Percentiles rank a stretch among this genome's conserved stretches.
Conservation (phyloP, 2,113 vertebrate genomes). For the Gymnogyps californianus region DNA sequence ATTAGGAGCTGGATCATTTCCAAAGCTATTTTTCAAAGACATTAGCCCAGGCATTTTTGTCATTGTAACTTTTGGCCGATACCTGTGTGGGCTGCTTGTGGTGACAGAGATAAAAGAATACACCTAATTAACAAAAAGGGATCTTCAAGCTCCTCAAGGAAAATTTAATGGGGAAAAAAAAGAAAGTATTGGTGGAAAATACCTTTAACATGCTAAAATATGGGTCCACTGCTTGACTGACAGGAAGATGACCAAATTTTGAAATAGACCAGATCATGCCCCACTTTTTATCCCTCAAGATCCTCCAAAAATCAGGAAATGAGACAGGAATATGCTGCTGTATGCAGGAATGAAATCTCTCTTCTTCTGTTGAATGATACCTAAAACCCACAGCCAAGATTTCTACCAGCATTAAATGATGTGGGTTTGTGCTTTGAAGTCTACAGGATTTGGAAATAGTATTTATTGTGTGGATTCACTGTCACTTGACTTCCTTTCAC, state of each 20-base stretch:
- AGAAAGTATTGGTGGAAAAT: neutral
- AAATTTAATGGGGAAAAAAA: neutral
- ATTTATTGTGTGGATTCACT: neutral
- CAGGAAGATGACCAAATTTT: neutral
- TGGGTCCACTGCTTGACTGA: neutral
- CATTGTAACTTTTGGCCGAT: neutral
- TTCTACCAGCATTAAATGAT: neutral
- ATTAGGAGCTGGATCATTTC: neutral
- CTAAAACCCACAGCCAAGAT: neutral
- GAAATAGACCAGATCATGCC: neutral
- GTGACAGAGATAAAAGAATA: neutral
- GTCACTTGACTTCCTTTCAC: neutral
- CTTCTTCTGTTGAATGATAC: neutral
- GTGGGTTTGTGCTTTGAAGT: neutral
- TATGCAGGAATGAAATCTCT: neutral
- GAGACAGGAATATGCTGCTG: neutral
- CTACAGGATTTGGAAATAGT: neutral
- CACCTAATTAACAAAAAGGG: neutral
- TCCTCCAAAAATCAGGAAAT: neutral
- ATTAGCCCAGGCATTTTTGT: neutral
- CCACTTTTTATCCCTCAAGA: neutral
- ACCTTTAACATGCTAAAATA: neutral
- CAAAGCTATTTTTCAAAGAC: neutral
- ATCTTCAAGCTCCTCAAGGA: neutral
- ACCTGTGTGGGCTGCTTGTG: rapidly evolving